Conservation (phyloP, 1,140 invertebrate species). For the Procambarus clarkii region DNA sequence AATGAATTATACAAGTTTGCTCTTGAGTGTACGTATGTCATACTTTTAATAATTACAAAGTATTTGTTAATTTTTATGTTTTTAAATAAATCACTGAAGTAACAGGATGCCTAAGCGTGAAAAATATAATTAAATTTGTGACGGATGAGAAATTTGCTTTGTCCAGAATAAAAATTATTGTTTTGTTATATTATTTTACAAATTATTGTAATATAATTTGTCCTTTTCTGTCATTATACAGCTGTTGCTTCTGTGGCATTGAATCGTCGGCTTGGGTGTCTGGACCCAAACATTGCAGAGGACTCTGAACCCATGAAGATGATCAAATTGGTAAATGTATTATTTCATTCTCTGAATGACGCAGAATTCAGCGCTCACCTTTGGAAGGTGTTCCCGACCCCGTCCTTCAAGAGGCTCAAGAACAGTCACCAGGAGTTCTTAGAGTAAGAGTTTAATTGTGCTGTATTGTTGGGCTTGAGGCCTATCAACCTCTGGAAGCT, state of each 20-base stretch:
- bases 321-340: conserved; percentile 20
- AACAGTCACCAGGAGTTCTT: conserved; percentile 27
- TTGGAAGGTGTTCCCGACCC: conserved; percentile 30
- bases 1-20: conserved; percentile 44
- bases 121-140: no score
- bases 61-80: no score
- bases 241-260: neutral
- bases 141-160: no score
- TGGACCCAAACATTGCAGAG: conserved; percentile 4
- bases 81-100: no score
- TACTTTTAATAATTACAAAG: no score
- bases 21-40: conserved; percentile 30
- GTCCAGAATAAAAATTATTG: no score
- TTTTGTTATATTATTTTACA: no score
- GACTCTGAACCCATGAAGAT: conserved; percentile 43
- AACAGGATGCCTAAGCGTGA: no score
- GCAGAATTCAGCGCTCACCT: conserved; percentile 11
- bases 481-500: no score
- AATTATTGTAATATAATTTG: no score
- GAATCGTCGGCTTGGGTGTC: conserved; percentile 24
- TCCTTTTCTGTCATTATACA: neutral
- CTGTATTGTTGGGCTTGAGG: no score
- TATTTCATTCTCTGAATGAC: conserved; percentile 20
- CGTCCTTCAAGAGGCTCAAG: neutral
- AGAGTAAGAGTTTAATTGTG: neutral